Evolutionary conservation across 1,140 invertebrate species (phyloP).

Genomic region (Papilio aristodemus): DNA sequence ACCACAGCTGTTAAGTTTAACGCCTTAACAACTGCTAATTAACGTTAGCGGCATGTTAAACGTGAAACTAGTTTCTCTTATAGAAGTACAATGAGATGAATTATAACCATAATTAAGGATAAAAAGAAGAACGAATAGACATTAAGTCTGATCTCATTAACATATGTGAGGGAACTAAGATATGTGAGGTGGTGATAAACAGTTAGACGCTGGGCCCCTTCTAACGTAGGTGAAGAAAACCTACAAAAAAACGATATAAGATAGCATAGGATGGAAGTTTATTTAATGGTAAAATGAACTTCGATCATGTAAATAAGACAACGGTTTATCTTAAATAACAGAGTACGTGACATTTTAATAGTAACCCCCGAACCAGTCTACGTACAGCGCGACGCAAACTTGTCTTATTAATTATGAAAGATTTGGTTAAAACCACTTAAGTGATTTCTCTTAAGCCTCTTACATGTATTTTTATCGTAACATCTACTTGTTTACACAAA

Average conservation of each 20-base stretch:
- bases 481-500: conserved; percentile 42
- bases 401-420: neutral
- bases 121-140: no score
- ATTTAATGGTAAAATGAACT: neutral
- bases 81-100: no score
- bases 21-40: neutral
- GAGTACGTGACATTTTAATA: neutral
- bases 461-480: conserved; percentile 43
- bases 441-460: conserved; percentile 41
- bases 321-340: neutral
- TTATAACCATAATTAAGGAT: no score
- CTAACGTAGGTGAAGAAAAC: no score
- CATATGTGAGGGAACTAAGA: no score
- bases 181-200: no score
- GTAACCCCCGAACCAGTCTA: neutral
- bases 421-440: conserved; percentile 19
- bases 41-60: neutral
- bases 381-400: neutral
- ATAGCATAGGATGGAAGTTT: no score
- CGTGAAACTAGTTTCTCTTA: no score
- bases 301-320: neutral
- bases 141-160: no score
- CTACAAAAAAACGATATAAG: no score
- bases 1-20: neutral
- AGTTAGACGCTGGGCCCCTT: no score